Base-by-base conservation (phyloP, 2,797 vertebrate species). In the Acrossocheilus wenchowensis region DNA sequence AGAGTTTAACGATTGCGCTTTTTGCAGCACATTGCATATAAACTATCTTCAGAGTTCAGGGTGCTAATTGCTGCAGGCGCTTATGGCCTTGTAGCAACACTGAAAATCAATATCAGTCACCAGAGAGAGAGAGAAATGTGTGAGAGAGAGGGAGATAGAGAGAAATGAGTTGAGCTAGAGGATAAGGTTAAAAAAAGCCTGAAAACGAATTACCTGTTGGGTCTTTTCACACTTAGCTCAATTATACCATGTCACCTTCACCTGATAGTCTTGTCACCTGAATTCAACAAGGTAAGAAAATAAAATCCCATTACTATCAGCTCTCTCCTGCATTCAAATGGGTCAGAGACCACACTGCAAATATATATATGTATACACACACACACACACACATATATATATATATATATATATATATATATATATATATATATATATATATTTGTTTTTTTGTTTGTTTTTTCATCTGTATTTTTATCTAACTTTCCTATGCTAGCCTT, bases 51-150 rank as follows among this genome's bases (percentile, higher is more conserved):
- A 48, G 39, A 72, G 75, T 81, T 62, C 68, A 26, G 73, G 50
- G 36, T 43, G 52, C 79, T 85, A 88, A 88, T 87, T 88, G 82
- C 64, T 78, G 64, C 41, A 72, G 62, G 86, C 85, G 39, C 68
- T 62, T 85, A n/a, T 79, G 69, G 78, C 73, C 78, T 85, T 87
- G 74, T 85, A 80, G 26, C 26, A 66, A 84, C 50, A 85, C 60
- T 26, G 45, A 89, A 86, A 83, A 89, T 88, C 86, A 86, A 89
- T 89, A 88, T 73, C 86, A 74, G 64, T 87, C 85, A 80, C 82
- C 66, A 74, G 73, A 85, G 75, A 83, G 73, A 43, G 64, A 48
- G 14, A 78, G 74, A 57, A 45, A 45, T 45, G 43, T 45, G 43
- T 45, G n/a, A 48, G 43, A 36, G 66, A 62, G 77, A 34, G 52